These are phyloP conservation scores for Pteruthius melanotis DNA, from an alignment of 2,113 vertebrate species.

Conservation along the genomic window DNA sequence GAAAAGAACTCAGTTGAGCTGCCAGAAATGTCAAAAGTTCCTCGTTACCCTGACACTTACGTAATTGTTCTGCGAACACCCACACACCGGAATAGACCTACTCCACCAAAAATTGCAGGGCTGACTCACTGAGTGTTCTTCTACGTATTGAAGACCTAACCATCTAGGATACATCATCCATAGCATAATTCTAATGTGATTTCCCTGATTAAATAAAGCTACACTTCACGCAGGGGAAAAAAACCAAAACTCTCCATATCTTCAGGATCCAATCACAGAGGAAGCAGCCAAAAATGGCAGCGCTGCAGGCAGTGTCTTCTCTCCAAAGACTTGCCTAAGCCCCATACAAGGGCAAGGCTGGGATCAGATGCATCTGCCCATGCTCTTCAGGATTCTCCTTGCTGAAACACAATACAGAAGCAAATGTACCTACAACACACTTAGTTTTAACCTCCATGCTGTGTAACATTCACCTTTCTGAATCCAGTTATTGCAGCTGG, in stretches of 20 bases:
- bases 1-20: conserved; percentile 72
- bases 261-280: neutral
- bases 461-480: neutral
- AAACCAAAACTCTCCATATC: neutral
- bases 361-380: neutral
- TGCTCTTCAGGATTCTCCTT: neutral
- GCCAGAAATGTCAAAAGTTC: conserved; percentile 79
- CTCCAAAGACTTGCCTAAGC: neutral
- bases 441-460: neutral
- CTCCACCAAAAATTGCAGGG: conserved; percentile 70
- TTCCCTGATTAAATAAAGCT: conserved; percentile 10
- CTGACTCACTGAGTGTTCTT: conserved; percentile 71
- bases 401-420: neutral
- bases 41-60: conserved; percentile 73
- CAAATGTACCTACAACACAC: neutral
- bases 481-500: neutral
- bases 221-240: neutral
- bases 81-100: conserved; percentile 76
- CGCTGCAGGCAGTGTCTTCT: neutral
- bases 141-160: conserved; percentile 58
- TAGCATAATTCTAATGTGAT: conserved; percentile 30
- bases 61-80: conserved; percentile 79
- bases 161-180: conserved; percentile 47
- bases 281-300: neutral
- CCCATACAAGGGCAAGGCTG: neutral